Conservation (phyloP, 2,113 vertebrate species). For the Pterocles orientalis region DNA sequence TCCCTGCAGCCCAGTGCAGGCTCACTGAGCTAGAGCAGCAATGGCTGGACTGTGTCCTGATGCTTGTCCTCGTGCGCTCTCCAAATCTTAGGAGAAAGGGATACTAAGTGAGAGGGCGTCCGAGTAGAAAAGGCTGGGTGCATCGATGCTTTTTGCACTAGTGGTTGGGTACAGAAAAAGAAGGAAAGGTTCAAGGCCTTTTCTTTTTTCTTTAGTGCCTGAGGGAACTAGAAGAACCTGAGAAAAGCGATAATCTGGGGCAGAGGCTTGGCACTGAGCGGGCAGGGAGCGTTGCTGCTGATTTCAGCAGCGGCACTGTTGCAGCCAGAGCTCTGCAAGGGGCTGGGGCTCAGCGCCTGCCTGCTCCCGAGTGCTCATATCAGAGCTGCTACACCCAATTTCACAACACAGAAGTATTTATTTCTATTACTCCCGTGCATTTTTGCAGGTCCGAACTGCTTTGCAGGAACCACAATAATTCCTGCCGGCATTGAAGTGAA, state of each 20-base stretch:
- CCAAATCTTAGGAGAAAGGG: neutral
- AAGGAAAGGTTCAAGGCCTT: neutral
- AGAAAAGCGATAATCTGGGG: neutral
- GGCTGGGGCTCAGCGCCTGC: neutral
- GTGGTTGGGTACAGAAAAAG: neutral
- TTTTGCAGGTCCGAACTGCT: constrained; percentile 96
- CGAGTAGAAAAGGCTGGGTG: neutral
- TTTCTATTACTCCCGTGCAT: neutral
- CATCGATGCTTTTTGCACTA: neutral
- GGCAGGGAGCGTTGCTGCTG: neutral
- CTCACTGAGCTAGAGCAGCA: neutral
- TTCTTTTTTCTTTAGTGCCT: neutral
- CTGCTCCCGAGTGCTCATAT: neutral
- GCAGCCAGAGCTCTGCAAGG: fast-evolving
- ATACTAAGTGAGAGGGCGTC: neutral
- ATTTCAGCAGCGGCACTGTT: fast-evolving
- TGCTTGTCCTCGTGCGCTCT: neutral
- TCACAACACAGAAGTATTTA: neutral
- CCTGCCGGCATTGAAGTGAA: constrained; percentile 98
- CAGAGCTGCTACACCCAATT: neutral
- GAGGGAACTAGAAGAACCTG: neutral
- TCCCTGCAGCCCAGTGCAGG: neutral
- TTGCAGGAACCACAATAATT: constrained; percentile 97
- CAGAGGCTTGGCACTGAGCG: neutral
- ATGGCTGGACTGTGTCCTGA: neutral